Base-by-base conservation (phyloP, 1,140 invertebrate genomes). In the Orchesella cincta region DNA sequence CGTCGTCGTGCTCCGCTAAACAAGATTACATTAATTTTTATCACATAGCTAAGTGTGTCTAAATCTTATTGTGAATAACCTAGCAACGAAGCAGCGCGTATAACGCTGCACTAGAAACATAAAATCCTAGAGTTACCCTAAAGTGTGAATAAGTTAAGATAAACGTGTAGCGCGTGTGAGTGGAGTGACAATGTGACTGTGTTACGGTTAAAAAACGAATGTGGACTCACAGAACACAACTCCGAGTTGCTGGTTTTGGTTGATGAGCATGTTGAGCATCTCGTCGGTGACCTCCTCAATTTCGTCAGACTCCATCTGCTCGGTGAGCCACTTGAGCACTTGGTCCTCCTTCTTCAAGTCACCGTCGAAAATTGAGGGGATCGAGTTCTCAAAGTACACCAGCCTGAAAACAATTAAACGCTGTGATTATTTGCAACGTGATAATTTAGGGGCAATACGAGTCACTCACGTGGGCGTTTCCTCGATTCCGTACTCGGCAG, bases 251-350 rank as follows among this genome's bases (percentile, higher is more conserved):
- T 90, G 90, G 90, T 93, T 94, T 88, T 94, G 95, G 74, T 91
- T 90, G 82, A 97, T 93, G 75, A 97, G 91, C 84, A 95, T 90
- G 84, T 96, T 93, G 62, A 97, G 88, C 94, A 97, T 96, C 87
- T 96, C 94, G 85, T 96, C 93, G 34, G 94, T 96, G 51, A 97
- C 91, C 83, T 96, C 93, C 87, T 97, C 95, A 83, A 97, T 97
- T 87, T 96, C 93, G 85, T 97, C 95, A 81, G 89, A 91, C 83
- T 94, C 93, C 34, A 8, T 36, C 36, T 73, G 71, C 12, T 46
- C 62, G 8, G 5, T 67, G 2, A 67, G n/a, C 62, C 62, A 67
- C 31, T 67, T 26, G 31, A 67, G 62, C 31, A 67, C 62, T 20
- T 81, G 8, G 62, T 67, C 78, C 71, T 81, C 81, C 75, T 73